Base-by-base conservation (phyloP, 2,888 invertebrate species). In the Sinopyrophorus schimmeli region DNA sequence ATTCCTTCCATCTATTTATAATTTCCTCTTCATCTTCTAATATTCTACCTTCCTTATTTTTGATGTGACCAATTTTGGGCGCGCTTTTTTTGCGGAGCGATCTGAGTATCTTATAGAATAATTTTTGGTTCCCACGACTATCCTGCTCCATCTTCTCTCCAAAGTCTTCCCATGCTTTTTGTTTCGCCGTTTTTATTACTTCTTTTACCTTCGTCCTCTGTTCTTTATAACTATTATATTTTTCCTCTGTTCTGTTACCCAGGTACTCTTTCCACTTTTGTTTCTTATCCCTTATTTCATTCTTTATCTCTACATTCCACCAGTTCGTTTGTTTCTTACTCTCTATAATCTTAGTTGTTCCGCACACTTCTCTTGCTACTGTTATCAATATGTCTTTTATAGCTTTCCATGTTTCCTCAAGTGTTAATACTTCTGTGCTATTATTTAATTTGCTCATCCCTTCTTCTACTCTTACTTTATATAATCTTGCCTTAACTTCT, bases 241-340 rank as follows among this genome's bases (percentile, higher is more conserved):
- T n/a, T 35, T 35, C 11, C 3, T 18, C 21, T 16, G 21, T 21
- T 35, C 21, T 18, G n/a, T 18, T 18, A 7, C 12, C 21, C 21
- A 35, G 7, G 11, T 35, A 35, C 3, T n/a, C 11, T 21, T 35
- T 35, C 35, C 21, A 35, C 12, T 11, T 9, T 6, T 5, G 18
- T 9, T 35, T 35, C 5, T 35, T 35, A 7, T 14, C 7, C 15
- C 21, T 12, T 11, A 35, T 21, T 35, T 35, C 5, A 5, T 20
- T 4, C 10, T 20, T 35, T 6, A 35, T 35, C 7, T 35, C 21
- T n/a, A 7, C 3, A 11, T 3, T 11, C 21, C 35, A 35, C 35
- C 35, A 35, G 10, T 10, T 21, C 21, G 10, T 35, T 14, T 21
- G 35, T 15, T 20, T 35, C 11, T n/a, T 5, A 14, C 15, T 35